phyloP scores from a whole-genome alignment of 2,113 vertebrate species.

The Lampris megalopsis region DNA sequence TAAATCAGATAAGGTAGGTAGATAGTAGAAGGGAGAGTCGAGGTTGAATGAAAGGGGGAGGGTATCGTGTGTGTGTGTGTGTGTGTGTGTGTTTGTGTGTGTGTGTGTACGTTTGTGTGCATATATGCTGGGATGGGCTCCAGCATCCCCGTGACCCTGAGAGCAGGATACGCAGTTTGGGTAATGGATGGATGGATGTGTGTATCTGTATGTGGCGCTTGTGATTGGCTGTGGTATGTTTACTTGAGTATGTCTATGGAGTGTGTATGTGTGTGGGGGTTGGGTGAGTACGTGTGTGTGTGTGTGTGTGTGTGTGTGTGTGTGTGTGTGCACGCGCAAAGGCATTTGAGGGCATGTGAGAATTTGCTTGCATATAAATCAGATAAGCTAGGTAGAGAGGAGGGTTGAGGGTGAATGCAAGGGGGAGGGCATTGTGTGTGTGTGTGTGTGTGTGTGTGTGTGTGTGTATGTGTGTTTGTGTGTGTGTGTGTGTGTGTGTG shows the following conservation, averaged over 20 bases:
- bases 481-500: too few relatives aligned
- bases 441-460: neutral
- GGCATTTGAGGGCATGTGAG: constrained; percentile 51
- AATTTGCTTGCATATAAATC: constrained; percentile 53
- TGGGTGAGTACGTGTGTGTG: too few relatives aligned
- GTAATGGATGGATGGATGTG: too few relatives aligned
- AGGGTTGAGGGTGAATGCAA: neutral
- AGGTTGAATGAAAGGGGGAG: constrained; percentile 9
- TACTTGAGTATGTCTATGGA: neutral
- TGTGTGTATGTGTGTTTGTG: too few relatives aligned
- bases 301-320: constrained; percentile 16
- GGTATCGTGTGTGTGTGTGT: constrained; percentile 2
- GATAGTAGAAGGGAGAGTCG: neutral
- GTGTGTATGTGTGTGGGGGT: neutral
- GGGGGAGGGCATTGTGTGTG: constrained; percentile 10
- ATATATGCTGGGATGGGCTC: too few relatives aligned
- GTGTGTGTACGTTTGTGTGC: too few relatives aligned
- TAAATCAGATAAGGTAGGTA: constrained; percentile 40
- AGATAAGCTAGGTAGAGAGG: neutral
- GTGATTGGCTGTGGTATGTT: neutral
- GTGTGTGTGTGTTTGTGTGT: too few relatives aligned
- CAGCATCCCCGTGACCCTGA: too few relatives aligned
- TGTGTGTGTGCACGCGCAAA: constrained; percentile 25
- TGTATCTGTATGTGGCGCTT: too few relatives aligned
- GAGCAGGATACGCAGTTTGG: too few relatives aligned